These are phyloP conservation scores for Callyntrura sp. DNA, from an alignment of 2,888 invertebrate genomes.

Conservation along the genomic window DNA sequence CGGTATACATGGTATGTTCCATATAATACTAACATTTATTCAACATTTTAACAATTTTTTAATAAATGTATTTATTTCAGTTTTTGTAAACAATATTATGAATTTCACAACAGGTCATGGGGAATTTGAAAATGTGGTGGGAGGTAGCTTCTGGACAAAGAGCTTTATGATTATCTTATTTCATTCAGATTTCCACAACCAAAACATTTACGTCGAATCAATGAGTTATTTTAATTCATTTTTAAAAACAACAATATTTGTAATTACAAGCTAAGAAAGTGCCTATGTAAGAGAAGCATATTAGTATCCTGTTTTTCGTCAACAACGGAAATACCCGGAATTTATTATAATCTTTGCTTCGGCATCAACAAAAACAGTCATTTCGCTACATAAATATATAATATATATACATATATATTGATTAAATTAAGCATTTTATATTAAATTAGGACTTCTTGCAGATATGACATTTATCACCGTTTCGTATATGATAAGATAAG, in stretches of 20 bases:
- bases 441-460: conserved; percentile 5
- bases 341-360: neutral
- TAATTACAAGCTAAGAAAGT: no score
- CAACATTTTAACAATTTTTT: conserved; percentile 37
- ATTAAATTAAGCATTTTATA: neutral
- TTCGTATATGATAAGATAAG: neutral
- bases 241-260: no score
- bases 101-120: conserved; percentile 78
- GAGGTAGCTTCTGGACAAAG: conserved; percentile 79
- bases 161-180: conserved; percentile 67
- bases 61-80: no score
- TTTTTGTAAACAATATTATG: no score
- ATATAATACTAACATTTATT: no score
- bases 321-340: neutral
- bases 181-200: neutral
- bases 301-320: neutral
- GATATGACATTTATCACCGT: conserved; percentile 49
- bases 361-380: conserved; percentile 10
- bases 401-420: neutral
- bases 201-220: no score
- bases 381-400: neutral
- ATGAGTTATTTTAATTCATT: no score
- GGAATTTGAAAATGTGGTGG: conserved; percentile 79
- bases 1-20: conserved; percentile 79
- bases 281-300: neutral